A percentile compares a stretch with the other conserved stretches of the same genome.
Evolutionary conservation across 2,113 vertebrate species (phyloP).

Genomic region (Delphinapterus leucas): DNA sequence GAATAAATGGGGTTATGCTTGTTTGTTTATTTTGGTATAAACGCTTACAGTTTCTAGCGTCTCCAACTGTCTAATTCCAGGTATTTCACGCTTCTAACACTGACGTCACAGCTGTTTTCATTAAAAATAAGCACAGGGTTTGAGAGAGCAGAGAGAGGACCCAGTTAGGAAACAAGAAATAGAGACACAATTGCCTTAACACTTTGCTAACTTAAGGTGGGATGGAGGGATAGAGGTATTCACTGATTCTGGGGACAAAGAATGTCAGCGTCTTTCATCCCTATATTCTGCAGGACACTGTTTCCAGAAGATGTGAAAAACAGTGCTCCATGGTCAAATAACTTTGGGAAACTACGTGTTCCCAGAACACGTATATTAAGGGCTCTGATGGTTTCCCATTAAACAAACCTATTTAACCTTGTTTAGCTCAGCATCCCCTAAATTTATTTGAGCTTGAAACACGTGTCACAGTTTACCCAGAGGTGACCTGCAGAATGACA

Average conservation of each 20-base stretch:
- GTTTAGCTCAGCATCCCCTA: slow-evolving; percentile 51
- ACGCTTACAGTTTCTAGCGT: background rate
- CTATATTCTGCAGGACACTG: background rate
- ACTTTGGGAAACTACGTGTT: background rate
- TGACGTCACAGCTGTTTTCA: background rate
- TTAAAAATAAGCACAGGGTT: background rate
- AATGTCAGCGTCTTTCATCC: background rate
- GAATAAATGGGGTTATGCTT: background rate
- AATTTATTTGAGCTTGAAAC: slow-evolving; percentile 63
- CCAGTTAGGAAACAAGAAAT: background rate
- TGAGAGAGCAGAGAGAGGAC: background rate
- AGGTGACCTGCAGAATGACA: slow-evolving; percentile 37
- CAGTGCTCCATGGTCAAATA: background rate
- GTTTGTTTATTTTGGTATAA: background rate
- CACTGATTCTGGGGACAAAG: background rate
- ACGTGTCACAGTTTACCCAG: slow-evolving; percentile 54
- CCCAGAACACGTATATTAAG: slow-evolving; percentile 23
- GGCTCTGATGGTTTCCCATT: slow-evolving; percentile 21
- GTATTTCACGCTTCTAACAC: background rate
- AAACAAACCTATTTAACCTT: slow-evolving; percentile 49
- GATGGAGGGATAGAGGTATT: background rate
- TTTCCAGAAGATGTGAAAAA: background rate
- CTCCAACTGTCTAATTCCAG: background rate
- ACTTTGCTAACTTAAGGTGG: background rate
- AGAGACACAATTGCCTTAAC: background rate